Evolutionary conservation across 1,140 invertebrate species (phyloP).

Genomic region (Penaeus chinensis): DNA sequence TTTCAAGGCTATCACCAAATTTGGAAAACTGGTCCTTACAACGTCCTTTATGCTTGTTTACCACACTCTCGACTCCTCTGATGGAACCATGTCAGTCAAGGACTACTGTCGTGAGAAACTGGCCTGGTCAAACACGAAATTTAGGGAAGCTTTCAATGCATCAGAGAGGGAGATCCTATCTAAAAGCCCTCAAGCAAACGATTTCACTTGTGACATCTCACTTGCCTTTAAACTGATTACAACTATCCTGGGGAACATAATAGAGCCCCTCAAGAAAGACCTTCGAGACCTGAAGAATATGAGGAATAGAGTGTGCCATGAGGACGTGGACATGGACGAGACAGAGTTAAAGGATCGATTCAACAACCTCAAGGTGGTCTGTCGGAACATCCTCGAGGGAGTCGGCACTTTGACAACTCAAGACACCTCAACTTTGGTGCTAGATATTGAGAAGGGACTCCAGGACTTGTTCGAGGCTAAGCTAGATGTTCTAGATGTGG

Average conservation of each 20-base stretch:
- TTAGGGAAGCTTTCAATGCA: slow-evolving; percentile 18
- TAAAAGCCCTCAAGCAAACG: not conserved
- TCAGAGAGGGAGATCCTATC: slow-evolving; percentile 23
- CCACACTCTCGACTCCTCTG: slow-evolving; percentile 26
- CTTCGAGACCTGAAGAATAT: slow-evolving; percentile 42
- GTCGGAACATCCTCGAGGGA: slow-evolving; percentile 16
- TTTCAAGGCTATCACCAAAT: slow-evolving; percentile 46
- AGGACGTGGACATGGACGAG: slow-evolving; percentile 41
- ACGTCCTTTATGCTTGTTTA: slow-evolving; percentile 28
- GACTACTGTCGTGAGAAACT: slow-evolving; percentile 30
- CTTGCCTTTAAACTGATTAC: slow-evolving; percentile 38
- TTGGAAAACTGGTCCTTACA: slow-evolving; percentile 29
- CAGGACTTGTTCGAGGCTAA: slow-evolving; percentile 17
- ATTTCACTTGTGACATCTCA: slow-evolving; percentile 41
- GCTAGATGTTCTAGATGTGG: slow-evolving; percentile 25
- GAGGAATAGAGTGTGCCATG: slow-evolving; percentile 48
- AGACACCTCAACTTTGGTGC: slow-evolving; percentile 13
- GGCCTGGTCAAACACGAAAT: slow-evolving; percentile 6
- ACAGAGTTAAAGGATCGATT: not conserved
- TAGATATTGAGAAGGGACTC: slow-evolving; percentile 22
- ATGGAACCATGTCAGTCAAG: slow-evolving; percentile 23
- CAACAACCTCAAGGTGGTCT: not conserved
- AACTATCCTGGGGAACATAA: slow-evolving; percentile 19
- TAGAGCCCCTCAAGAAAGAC: slow-evolving; percentile 43
- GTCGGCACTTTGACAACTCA: not conserved